A percentile compares a stretch with the other conserved stretches of the same genome.
Evolutionary conservation across 2,888 invertebrate genomes (phyloP).

Genomic region (Agrenia bidenticulata): DNA sequence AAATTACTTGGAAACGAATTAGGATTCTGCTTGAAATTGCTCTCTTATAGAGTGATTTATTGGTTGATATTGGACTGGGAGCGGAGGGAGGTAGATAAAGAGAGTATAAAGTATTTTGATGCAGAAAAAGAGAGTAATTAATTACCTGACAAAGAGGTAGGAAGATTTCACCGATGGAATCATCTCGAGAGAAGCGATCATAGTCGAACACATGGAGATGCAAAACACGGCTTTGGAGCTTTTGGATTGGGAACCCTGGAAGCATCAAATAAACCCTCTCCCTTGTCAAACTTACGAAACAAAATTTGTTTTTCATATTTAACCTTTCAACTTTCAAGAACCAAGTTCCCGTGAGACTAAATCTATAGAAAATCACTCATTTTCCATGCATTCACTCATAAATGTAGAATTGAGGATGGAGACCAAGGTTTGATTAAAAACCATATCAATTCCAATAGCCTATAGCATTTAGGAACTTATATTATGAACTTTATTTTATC

Average conservation of each 20-base stretch:
- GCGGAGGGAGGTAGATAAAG: neutral
- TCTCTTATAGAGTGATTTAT: too few relatives aligned
- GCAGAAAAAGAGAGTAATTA: neutral
- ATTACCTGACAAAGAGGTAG: slow-evolving; percentile 84
- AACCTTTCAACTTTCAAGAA: neutral
- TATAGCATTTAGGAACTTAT: neutral
- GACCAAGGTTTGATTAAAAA: too few relatives aligned
- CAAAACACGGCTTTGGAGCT: slow-evolving; percentile 84
- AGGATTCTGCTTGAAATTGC: too few relatives aligned
- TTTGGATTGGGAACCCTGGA: slow-evolving; percentile 83
- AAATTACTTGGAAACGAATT: too few relatives aligned
- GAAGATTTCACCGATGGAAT: slow-evolving; percentile 91
- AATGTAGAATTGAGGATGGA: too few relatives aligned
- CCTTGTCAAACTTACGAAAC: neutral
- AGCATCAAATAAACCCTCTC: slow-evolving; percentile 17
- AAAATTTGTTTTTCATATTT: too few relatives aligned
- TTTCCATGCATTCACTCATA: too few relatives aligned
- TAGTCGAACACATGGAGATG: slow-evolving; percentile 93
- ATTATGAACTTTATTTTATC: too few relatives aligned
- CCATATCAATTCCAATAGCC: too few relatives aligned
- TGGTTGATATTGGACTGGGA: too few relatives aligned
- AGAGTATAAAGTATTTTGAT: neutral
- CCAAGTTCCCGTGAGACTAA: neutral
- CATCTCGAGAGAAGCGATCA: slow-evolving; percentile 89
- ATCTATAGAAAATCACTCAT: neutral